Evolutionary conservation across 2,113 vertebrate species (phyloP).

Genomic region (Colistium nudipinnis): DNA sequence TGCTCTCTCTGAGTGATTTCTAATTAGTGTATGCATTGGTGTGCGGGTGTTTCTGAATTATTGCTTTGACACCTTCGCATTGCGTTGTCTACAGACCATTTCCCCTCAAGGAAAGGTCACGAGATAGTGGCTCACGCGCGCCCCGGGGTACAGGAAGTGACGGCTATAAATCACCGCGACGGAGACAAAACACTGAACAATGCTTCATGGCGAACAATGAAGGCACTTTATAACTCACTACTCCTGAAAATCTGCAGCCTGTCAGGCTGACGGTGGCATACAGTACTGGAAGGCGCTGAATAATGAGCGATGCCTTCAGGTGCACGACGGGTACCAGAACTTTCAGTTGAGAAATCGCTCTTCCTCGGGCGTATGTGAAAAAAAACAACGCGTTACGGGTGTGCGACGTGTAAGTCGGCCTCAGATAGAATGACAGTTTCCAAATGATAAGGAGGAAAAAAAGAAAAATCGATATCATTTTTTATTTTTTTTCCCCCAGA

Average conservation of each 20-base stretch:
- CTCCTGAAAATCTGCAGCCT: constrained; percentile 16
- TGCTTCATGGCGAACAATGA: constrained; percentile 20
- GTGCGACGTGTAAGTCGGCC: constrained; percentile 10
- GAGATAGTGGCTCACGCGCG: constrained; percentile 36
- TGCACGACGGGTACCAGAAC: not conserved
- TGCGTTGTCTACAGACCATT: constrained; percentile 51
- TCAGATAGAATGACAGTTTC: constrained; percentile 61
- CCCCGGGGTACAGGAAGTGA: constrained; percentile 47
- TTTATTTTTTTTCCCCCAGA: constrained; percentile 16
- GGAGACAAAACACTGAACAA: constrained; percentile 48
- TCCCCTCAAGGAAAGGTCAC: constrained; percentile 63
- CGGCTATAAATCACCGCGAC: constrained; percentile 57
- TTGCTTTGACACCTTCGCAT: constrained; percentile 61
- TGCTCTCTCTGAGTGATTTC: constrained; percentile 47
- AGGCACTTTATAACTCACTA: constrained; percentile 29
- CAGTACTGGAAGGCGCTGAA: constrained; percentile 3
- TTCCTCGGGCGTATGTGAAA: constrained; percentile 3
- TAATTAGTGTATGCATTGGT: constrained; percentile 59
- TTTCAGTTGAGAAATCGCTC: constrained; percentile 6
- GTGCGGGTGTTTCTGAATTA: constrained; percentile 55
- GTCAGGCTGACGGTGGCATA: not conserved
- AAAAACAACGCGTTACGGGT: constrained; percentile 30
- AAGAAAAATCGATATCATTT: constrained; percentile 61
- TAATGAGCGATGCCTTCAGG: not conserved
- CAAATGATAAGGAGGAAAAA: constrained; percentile 30